These are phyloP conservation scores for Drosophila birchii DNA, from an alignment of 2,888 invertebrate species.

Conservation along the genomic window DNA sequence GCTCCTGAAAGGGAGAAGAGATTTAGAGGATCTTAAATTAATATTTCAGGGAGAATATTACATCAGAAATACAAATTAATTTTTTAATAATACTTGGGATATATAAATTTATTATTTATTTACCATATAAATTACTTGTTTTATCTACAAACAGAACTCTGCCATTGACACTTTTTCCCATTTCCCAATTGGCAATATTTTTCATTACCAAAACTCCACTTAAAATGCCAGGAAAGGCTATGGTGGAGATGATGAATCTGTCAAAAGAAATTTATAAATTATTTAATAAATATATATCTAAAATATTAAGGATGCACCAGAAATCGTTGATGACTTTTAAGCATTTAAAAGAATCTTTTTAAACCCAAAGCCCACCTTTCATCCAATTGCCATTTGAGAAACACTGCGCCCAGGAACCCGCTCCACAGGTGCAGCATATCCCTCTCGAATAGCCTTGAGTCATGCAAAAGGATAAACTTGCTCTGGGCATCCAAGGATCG, in stretches of 20 bases:
- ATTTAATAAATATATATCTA: neutral
- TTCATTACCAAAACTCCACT: slow-evolving; percentile 86
- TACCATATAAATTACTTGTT: slow-evolving; percentile 81
- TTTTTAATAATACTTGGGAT: neutral
- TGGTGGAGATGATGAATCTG: slow-evolving; percentile 90
- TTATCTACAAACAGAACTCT: slow-evolving; percentile 82
- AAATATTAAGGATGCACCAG: too few relatives aligned
- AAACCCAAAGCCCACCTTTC: slow-evolving; percentile 35
- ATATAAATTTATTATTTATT: slow-evolving; percentile 3
- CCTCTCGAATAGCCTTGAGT: slow-evolving; percentile 88
- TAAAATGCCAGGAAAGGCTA: slow-evolving; percentile 89
- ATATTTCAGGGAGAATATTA: neutral
- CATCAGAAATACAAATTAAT: neutral
- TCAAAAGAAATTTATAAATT: neutral
- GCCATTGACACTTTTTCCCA: slow-evolving; percentile 85
- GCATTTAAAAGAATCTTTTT: too few relatives aligned
- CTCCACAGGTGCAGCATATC: slow-evolving; percentile 91
- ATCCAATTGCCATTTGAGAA: slow-evolving; percentile 85
- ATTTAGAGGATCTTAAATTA: neutral
- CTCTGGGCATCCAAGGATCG: slow-evolving; percentile 89
- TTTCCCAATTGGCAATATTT: slow-evolving; percentile 89
- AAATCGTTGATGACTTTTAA: too few relatives aligned
- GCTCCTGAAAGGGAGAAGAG: slow-evolving; percentile 65
- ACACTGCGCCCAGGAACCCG: slow-evolving; percentile 90
- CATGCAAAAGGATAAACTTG: slow-evolving; percentile 89